Percentiles rank a stretch among this genome's conserved stretches.
Conservation (phyloP, 2,797 vertebrate species). For the Chelon auratus region DNA sequence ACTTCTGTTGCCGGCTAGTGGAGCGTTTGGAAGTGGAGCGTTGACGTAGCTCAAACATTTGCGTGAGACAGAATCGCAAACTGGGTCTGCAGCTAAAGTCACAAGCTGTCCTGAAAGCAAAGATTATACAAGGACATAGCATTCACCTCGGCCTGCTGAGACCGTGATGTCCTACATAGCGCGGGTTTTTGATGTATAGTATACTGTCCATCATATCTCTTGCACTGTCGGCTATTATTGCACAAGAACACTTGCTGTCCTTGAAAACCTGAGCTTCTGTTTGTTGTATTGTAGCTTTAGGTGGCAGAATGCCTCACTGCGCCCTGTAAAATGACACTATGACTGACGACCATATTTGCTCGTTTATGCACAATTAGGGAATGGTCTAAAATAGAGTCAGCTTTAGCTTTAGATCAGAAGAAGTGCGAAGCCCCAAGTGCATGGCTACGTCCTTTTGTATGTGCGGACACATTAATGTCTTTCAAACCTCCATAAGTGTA, state of each 20-base stretch:
- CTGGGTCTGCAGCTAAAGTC: not conserved
- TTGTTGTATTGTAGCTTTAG: constrained; percentile 1
- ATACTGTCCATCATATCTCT: constrained; percentile 8
- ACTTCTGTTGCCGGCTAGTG: not conserved
- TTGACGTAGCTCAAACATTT: not conserved
- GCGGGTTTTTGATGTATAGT: constrained; percentile 28
- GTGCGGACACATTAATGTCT: not conserved
- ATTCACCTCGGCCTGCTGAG: constrained; percentile 16
- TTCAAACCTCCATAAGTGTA: not conserved
- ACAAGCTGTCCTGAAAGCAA: constrained; percentile 13
- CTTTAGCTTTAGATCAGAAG: not conserved
- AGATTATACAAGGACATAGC: constrained; percentile 5
- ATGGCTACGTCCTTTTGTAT: not conserved
- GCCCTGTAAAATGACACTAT: not conserved
- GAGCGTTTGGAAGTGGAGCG: not conserved
- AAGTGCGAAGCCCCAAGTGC: not conserved
- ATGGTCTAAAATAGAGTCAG: not conserved
- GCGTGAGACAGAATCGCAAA: constrained; percentile 3
- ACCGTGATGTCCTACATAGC: constrained; percentile 29
- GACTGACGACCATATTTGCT: not conserved
- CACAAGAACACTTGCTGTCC: constrained; percentile 19
- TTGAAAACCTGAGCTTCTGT: constrained; percentile 20
- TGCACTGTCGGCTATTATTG: constrained; percentile 12
- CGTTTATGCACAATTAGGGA: not conserved
- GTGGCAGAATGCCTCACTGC: not conserved